Base-by-base conservation (phyloP, 2,797 vertebrate genomes). In the Coregonus suidteri region DNA sequence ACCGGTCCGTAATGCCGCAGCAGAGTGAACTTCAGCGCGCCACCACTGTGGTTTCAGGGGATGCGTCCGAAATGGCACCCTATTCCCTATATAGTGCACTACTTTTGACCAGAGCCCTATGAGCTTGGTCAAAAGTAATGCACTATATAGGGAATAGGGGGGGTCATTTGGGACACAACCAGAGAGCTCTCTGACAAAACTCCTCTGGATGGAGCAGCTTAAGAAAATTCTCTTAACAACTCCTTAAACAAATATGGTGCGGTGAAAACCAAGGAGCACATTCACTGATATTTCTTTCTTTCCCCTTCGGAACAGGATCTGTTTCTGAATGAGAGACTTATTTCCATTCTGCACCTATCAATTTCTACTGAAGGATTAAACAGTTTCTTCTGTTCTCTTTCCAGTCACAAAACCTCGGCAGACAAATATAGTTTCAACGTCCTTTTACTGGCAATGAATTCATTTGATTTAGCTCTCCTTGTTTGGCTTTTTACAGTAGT, bases 371-470 rank as follows among this genome's bases (percentile, higher is more conserved):
- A 88, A 86, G 85, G 88, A 90, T 88, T 92, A 87, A 91, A 93
- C 82, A 18, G 80, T 88, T 91, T 91, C 83, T 88, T 93, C 87
- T 89, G 86, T 93, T 89, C 86, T 83, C 16, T 85, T 94, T 95
- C 93, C 93, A 94, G 94, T 89, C 88, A 91, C 84, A 88, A 91
- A 88, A 91, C 89, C 91, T 92, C 90, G 69, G 79, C 83, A 75
- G 90, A 92, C 87, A 91, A 93, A 92, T 92, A 91, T 93, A 93
- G 90, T 88, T 90, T 90, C 84, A 89, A 89, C 87, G 82, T 85
- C 90, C 88, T 88, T 90, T 94, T 93, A 93, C 92, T 93, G 92
- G 93, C 91, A 95, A 81, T 85, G 88, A 90, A 91, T 89, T 93
- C 88, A 88, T 87, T 88, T 91, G 87, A 91, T 93, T 91, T 88